phyloP scores from a whole-genome alignment of 1,140 invertebrate genomes.

The Apis florea region DNA sequence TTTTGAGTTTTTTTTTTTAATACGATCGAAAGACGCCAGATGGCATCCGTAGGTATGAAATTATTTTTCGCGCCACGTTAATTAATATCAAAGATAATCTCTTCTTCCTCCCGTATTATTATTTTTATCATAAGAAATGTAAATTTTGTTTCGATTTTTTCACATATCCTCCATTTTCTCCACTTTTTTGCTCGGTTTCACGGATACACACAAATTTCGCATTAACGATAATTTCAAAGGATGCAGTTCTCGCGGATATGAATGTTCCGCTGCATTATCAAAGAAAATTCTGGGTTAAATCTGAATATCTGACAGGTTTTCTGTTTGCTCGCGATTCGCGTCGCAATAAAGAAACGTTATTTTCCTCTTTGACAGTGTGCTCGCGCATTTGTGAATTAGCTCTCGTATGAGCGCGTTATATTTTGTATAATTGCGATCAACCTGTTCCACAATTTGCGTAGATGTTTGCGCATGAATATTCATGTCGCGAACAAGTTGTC shows the following conservation, averaged over 20 bases:
- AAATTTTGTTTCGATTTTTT: not conserved
- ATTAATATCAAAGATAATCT: no score
- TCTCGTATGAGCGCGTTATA: not conserved
- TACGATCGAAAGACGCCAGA: no score
- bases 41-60: no score
- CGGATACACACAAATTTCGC: not conserved
- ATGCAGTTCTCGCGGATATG: constrained; percentile 3
- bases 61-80: no score
- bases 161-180: no score
- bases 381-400: constrained; percentile 11
- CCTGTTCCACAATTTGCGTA: not conserved
- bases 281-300: constrained; percentile 29
- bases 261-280: constrained; percentile 15
- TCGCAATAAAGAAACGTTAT: constrained; percentile 12
- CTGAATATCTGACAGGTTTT: not conserved
- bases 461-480: constrained; percentile 8
- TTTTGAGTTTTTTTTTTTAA: no score
- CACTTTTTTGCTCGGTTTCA: not conserved
- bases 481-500: constrained; percentile 2
- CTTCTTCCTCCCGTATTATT: no score
- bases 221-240: constrained; percentile 24
- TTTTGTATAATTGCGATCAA: not conserved
- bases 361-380: constrained; percentile 2
- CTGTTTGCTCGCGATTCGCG: not conserved
- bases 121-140: no score